phyloP scores from a whole-genome alignment of 35 echinoderm and acorn worm species.

The Strongylocentrotus purpuratus region DNA sequence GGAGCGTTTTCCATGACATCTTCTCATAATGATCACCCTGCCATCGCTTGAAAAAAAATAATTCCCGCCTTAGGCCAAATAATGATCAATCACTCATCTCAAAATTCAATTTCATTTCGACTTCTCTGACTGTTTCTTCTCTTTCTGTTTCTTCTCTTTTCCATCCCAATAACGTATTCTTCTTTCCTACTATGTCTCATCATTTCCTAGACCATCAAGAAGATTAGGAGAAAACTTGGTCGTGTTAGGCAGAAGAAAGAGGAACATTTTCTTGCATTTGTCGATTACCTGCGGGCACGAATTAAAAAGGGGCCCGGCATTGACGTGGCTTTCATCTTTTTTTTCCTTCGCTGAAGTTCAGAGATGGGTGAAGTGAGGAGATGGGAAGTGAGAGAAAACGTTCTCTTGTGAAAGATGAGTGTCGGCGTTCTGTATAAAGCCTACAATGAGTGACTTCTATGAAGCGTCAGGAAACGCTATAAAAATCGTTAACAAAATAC shows the following conservation, averaged over 20 bases:
- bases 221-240: background rate
- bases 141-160: background rate
- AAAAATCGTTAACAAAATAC: background rate
- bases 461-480: background rate
- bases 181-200: background rate
- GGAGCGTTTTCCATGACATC: background rate
- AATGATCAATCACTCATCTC: slow-evolving; percentile 12
- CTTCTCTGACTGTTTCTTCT: background rate
- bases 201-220: background rate
- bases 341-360: background rate
- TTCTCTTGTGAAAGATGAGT: background rate
- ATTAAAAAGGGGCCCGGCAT: background rate
- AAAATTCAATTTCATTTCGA: slow-evolving; percentile 13
- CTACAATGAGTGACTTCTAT: background rate
- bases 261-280: slow-evolving; percentile 12
- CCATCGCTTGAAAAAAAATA: background rate
- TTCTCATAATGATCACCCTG: background rate
- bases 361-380: background rate
- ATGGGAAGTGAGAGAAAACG: background rate
- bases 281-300: background rate
- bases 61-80: background rate
- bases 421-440: background rate
- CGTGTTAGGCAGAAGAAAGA: slow-evolving; percentile 10
- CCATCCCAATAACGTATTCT: background rate
- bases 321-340: background rate